Base-by-base conservation (phyloP, 1,140 invertebrate genomes). In the Drosophila serrata region DNA sequence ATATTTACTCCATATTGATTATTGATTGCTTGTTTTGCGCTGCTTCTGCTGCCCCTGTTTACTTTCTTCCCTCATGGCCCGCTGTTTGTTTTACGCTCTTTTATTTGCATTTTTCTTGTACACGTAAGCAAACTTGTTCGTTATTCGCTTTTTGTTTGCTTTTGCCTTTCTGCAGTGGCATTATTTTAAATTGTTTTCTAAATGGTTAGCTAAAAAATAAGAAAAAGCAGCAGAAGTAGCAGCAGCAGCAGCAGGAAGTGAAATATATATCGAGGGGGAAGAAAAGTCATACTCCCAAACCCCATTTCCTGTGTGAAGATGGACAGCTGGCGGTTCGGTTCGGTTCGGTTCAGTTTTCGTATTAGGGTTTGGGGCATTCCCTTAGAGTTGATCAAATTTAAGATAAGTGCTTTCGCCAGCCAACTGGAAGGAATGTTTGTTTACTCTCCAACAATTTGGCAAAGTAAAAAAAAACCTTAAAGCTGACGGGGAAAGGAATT, bases 131-230 rank as follows among this genome's bases (percentile, higher is more conserved):
- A 68, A 68, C 67, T 55, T 68, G 31, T 55, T 55, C 33, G 51
- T 68, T 67, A 55, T 67, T 49, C 62, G 61, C 65, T 15, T 15
- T 24, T 37, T 74, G 59, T 82, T 69, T 82, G 80, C 68, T 42
- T 55, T 82, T 75, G 48, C 73, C 63, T 68, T 49, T 51, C 60
- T 79, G 79, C 68, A 79, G n/a, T 59, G 60, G 72, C 75, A 79
- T 67, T 79, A 67, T 72, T 80, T 76, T 55, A 84, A 84, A 84
- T 84, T 84, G 81, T 84, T 72, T 84, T 84, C 57, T 76, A 82
- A 82, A 82, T 68, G 79, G 49, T 67, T 55, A 45, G 73, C 72
- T 62, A 57, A 56, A 81, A 72, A 68, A 62, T 17, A 69, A 69
- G 13, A 11, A 8, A 4, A 29, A 49, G 2, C 11, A 24, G 22